A percentile compares a stretch with the other conserved stretches of the same genome.
phyloP scores from a whole-genome alignment of 2,888 invertebrate genomes.

The Xanthia togata region DNA sequence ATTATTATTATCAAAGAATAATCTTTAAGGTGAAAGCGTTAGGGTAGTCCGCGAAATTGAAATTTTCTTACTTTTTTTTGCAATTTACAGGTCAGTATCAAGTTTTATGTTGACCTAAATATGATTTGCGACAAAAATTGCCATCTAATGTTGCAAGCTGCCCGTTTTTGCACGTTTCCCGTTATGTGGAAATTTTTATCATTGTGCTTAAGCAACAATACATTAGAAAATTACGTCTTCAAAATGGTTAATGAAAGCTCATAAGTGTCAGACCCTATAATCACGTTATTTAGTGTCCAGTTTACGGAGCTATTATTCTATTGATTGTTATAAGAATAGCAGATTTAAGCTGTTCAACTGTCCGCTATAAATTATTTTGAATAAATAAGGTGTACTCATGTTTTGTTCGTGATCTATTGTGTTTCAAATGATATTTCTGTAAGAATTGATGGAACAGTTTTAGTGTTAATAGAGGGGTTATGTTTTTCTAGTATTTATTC shows the following conservation, averaged over 20 bases:
- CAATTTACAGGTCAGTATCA: too few species aligned
- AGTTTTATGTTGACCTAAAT: too few species aligned
- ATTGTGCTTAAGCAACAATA: constrained; percentile 19
- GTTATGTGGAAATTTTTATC: not conserved
- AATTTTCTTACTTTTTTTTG: too few species aligned
- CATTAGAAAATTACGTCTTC: constrained; percentile 45
- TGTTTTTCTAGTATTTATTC: not conserved
- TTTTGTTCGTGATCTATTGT: constrained; percentile 45
- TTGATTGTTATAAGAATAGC: constrained; percentile 53
- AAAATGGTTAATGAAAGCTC: constrained; percentile 27
- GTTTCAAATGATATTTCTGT: constrained; percentile 21
- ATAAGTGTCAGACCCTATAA: constrained; percentile 45
- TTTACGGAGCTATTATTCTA: constrained; percentile 42
- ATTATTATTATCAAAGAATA: too few species aligned
- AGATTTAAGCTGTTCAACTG: constrained; percentile 24
- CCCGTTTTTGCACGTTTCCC: not conserved
- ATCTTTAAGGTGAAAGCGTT: too few species aligned
- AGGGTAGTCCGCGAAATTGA: too few species aligned
- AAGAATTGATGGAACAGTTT: constrained; percentile 6
- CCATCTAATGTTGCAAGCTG: not conserved
- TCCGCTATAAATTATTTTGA: constrained; percentile 56
- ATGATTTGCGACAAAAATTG: too few species aligned
- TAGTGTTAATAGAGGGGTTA: not conserved
- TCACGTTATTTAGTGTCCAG: constrained; percentile 52
- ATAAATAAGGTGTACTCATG: constrained; percentile 13